Evolutionary conservation across 2,888 invertebrate species (phyloP).

Genomic region (Brachynemurus nebulosus): DNA sequence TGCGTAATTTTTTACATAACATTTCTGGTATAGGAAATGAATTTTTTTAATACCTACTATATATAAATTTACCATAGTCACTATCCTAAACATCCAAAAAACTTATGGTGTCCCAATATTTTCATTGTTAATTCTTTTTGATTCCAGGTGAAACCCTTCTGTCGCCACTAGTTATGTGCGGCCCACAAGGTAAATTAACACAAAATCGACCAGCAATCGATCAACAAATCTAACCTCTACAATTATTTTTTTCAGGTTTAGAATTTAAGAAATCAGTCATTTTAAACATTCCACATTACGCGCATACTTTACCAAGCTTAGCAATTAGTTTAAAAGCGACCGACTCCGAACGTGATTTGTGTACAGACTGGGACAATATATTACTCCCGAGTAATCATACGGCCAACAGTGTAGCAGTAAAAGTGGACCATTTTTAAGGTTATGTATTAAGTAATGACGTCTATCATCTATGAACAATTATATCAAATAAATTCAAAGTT

Average conservation of each 20-base stretch:
- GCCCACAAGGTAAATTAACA: slow-evolving; percentile 70
- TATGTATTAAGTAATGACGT: neutral
- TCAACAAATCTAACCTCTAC: neutral
- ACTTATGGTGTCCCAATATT: too few relatives aligned
- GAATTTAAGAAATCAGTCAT: slow-evolving; percentile 83
- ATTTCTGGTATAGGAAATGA: slow-evolving; percentile 4
- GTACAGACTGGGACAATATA: slow-evolving; percentile 76
- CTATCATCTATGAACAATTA: neutral
- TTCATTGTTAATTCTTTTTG: slow-evolving; percentile 16
- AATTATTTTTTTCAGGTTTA: slow-evolving; percentile 38
- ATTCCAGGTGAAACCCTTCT: slow-evolving; percentile 80
- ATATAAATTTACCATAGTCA: too few relatives aligned
- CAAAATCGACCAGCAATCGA: too few relatives aligned
- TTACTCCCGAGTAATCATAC: slow-evolving; percentile 70
- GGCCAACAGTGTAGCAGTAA: slow-evolving; percentile 76
- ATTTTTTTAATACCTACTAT: neutral
- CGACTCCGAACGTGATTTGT: slow-evolving; percentile 69
- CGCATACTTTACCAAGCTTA: slow-evolving; percentile 61
- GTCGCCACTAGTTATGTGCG: slow-evolving; percentile 92
- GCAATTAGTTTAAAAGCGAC: slow-evolving; percentile 67
- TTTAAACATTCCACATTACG: slow-evolving; percentile 77
- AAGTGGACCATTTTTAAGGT: slow-evolving; percentile 75
- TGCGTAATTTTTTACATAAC: too few relatives aligned
- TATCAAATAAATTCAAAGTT: neutral
- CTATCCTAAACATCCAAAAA: too few relatives aligned